Base-by-base conservation (phyloP, 2,113 vertebrate species). In the Syrrhaptes paradoxus region DNA sequence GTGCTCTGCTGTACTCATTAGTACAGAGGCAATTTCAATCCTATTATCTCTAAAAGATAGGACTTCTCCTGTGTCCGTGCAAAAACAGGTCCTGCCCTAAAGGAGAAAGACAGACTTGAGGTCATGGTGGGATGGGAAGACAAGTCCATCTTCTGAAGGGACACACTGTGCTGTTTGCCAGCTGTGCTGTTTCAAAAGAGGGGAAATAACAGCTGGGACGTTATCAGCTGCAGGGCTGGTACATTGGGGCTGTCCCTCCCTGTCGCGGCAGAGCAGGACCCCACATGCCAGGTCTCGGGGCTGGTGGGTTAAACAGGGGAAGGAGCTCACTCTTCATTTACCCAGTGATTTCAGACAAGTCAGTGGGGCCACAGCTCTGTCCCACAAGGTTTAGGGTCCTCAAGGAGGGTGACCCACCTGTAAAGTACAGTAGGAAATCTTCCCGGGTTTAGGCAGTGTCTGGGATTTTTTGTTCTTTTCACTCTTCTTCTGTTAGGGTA, bases 201-300 rank as follows among this genome's bases (percentile, higher is more conserved):
- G 25, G 10, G 41, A 43, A 57, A 17, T 13, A 78, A 83, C 13
- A 45, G n/a, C 36, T 65, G 24, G 26, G 55, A 55, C 80, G 36
- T 17, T 76, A 41, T n/a, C 41, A 43, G 68, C 41, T 52, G 43
- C 43, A 41, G 85, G 54, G 68, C 72, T 61, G 82, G 70, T 13
- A 57, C 63, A n/a, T n/a, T 38, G 46, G 79, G 59, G 20, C 74
- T 14, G 11, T 32, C 46, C 32, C 28, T n/a, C n/a, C 72, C 34
- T 3, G 13, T 20, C 43, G 22, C 4, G 2, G 20, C 66, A 70
- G 36, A 5, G 18, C 5, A 15, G 29, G 63, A 61, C 55, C 31
- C 63, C 57, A 13, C 3, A 2, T 6, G 3, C 3, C 0, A 17
- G 41, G 41, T 20, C 38, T 63, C 9, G 1, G 41, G 22, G n/a